Conservation (phyloP, 2,797 vertebrate species). For the Dryobates pubescens region DNA sequence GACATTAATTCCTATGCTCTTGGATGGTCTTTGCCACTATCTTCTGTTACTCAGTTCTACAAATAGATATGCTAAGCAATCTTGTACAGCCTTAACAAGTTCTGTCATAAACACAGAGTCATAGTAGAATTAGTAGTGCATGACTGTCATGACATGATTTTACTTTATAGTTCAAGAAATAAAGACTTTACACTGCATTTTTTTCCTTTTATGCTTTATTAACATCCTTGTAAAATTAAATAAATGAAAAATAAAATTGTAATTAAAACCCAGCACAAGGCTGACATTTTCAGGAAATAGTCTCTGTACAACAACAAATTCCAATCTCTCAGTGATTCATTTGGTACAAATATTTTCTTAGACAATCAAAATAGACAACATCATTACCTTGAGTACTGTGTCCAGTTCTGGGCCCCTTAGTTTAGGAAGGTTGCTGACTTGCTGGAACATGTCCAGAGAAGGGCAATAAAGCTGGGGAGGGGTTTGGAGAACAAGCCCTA, state of each 20-base stretch:
- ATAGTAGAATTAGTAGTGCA: neutral
- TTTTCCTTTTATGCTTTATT: neutral
- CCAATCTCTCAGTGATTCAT: neutral
- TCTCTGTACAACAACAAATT: neutral
- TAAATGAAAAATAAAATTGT: neutral
- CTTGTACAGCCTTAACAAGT: neutral
- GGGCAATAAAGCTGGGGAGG: no score
- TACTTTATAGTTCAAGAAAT: neutral
- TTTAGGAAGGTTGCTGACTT: no score
- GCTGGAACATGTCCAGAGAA: no score
- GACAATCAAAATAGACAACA: constrained; percentile 76
- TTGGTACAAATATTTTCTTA: constrained; percentile 46
- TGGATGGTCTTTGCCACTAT: neutral
- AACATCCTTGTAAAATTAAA: neutral
- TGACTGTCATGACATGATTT: neutral
- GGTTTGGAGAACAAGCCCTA: no score
- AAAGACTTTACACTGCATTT: neutral
- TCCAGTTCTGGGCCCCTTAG: no score
- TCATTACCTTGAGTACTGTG: no score
- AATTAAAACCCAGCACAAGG: neutral
- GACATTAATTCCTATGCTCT: neutral
- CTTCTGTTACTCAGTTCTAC: neutral
- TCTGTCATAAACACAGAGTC: neutral
- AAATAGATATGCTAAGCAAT: neutral
- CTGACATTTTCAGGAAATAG: neutral